Percentiles rank a stretch among this genome's conserved stretches.
Evolutionary conservation across 2,113 vertebrate genomes (phyloP).

Genomic region (Shinisaurus crocodilurus): DNA sequence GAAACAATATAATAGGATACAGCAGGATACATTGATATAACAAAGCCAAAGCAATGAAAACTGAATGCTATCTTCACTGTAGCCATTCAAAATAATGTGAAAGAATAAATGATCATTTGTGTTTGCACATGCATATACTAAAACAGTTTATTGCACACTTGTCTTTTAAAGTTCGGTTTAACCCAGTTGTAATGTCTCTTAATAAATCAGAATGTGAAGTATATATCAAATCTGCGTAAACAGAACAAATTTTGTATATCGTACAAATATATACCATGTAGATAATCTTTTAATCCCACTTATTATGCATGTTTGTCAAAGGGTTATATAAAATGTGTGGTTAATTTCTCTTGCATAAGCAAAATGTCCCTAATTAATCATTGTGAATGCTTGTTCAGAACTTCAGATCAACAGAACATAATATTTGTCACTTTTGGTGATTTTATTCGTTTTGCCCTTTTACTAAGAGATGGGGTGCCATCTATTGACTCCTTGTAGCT

Average conservation of each 20-base stretch:
- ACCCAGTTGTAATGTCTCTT: not conserved
- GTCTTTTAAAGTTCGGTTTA: not conserved
- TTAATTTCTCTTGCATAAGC: not conserved
- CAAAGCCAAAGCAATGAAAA: not conserved
- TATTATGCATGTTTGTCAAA: rapidly evolving
- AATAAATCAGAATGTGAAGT: constrained; percentile 5
- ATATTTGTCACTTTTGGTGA: constrained; percentile 49
- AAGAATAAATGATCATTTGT: not conserved
- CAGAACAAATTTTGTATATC: not conserved
- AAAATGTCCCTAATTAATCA: constrained; percentile 62
- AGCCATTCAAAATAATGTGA: not conserved
- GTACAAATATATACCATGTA: constrained; percentile 8
- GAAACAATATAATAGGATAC: not conserved
- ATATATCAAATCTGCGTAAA: rapidly evolving
- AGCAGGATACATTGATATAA: not conserved
- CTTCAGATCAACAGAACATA: constrained; percentile 39
- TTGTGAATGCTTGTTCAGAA: constrained; percentile 48
- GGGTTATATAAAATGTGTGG: constrained; percentile 29
- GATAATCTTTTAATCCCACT: not conserved
- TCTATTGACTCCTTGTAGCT: constrained; percentile 78
- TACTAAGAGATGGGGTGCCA: constrained; percentile 81
- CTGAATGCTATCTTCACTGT: not conserved
- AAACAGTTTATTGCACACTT: constrained; percentile 19
- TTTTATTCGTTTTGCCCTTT: constrained; percentile 63
- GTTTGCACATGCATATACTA: not conserved